Conservation (phyloP, 2,888 invertebrate species). For the Ophion ellenae region DNA sequence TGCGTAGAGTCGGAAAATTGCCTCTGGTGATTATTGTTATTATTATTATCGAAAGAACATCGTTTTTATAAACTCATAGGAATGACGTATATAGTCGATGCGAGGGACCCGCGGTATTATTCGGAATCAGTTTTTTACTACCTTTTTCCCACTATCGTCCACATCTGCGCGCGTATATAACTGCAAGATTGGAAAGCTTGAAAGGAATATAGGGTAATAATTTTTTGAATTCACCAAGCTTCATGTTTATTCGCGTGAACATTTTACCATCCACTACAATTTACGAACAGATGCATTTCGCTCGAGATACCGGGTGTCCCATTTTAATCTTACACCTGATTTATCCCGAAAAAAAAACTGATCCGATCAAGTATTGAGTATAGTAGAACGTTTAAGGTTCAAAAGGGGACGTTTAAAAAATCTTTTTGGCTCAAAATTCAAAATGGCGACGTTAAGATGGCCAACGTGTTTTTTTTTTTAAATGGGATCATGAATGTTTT, state of each 20-base stretch:
- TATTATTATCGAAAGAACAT: background rate
- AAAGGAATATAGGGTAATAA: slow-evolving; percentile 22
- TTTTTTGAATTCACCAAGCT: slow-evolving; percentile 44
- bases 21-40: background rate
- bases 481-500: no score
- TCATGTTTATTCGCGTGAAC: slow-evolving; percentile 57
- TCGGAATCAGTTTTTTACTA: slow-evolving; percentile 42
- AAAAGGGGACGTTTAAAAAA: no score
- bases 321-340: no score
- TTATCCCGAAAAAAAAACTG: no score
- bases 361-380: no score
- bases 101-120: slow-evolving; percentile 26
- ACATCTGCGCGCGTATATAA: slow-evolving; percentile 15
- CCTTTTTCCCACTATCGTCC: slow-evolving; percentile 24
- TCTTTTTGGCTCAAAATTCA: no score
- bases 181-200: slow-evolving; percentile 7
- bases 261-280: slow-evolving; percentile 58
- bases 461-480: no score
- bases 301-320: slow-evolving; percentile 14
- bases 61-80: slow-evolving; percentile 10
- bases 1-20: no score
- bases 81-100: slow-evolving; percentile 37
- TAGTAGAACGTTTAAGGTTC: no score
- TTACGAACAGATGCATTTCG: slow-evolving; percentile 61
- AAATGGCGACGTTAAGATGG: no score